Evolutionary conservation across 2,888 invertebrate genomes (phyloP), one percentile per base, ranked within the genome.

Genomic region (Caradrina clavipalpis): DNA sequence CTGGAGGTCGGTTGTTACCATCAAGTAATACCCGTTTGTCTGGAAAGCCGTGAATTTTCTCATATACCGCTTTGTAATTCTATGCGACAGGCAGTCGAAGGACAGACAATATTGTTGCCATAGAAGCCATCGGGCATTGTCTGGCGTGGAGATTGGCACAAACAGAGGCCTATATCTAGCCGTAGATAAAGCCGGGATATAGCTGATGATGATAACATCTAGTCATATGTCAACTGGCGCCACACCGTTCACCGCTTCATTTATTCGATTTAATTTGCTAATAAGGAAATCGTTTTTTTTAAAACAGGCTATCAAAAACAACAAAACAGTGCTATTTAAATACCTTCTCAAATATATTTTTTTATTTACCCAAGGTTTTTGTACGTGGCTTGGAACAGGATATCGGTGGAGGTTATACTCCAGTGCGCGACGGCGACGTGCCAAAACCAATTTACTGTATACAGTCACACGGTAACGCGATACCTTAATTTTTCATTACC

Each of bases 391-490:
- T 76, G 83, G 82, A 87, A 86, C 88, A 86, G 86, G 86, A 89
- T 88, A 87, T 73, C 11, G 50, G 69, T 72, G 81, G 76, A 83
- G 85, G 91, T 92, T 90, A 92, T 87, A 89, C 89, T 87, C 83
- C 84, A 87, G 80, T 85, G 89, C 81, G 70, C 82, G 42, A 72
- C 86, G 83, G 70, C 82, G 42, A 72, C 86, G 83, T 88, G 73
- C 85, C 89, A 92, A 91, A 93, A 91, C 87, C 89, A 89, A 90
- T 84, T 80, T 80, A 81, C 66, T 76, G 73, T 70, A 60, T 81
- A 78, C 81, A 81, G 86, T 90, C 88, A 78, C 89, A 90, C 87
- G 84, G 91, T 87, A 89, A 92, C 78, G 80, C 67, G 84, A 91
- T 88, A 81, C 77, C 57, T 85, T 78, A 77, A 85, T 85, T 86